phyloP scores from a whole-genome alignment of 1,140 invertebrate genomes.

The Drosophila nigrodunni region DNA sequence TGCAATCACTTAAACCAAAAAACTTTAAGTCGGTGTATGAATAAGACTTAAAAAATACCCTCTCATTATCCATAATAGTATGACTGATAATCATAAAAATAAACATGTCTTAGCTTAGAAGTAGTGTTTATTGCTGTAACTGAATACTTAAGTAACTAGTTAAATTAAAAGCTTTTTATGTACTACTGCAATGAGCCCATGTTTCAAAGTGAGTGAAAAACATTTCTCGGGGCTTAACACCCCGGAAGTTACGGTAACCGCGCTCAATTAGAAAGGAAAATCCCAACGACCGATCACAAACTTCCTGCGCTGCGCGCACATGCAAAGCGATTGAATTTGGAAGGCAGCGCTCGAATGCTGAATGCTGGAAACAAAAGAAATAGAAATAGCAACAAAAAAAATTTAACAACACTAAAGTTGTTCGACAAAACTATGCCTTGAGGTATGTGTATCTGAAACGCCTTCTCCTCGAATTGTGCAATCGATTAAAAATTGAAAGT shows the following conservation, averaged over 20 bases:
- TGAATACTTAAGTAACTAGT: neutral
- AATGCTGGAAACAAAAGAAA: slow-evolving; percentile 39
- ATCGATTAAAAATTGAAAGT: slow-evolving; percentile 50
- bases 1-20: too few species aligned
- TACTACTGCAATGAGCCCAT: neutral
- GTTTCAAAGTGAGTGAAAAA: neutral
- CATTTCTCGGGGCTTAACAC: slow-evolving; percentile 6
- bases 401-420: slow-evolving; percentile 41
- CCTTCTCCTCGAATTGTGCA: slow-evolving; percentile 53
- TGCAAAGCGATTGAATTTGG: slow-evolving; percentile 45
- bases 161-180: neutral
- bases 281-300: slow-evolving; percentile 24
- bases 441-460: slow-evolving; percentile 21
- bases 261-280: slow-evolving; percentile 60
- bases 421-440: slow-evolving; percentile 18
- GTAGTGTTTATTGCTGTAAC: neutral
- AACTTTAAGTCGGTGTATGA: too few species aligned
- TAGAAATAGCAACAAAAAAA: slow-evolving; percentile 31
- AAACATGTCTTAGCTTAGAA: neutral
- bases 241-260: slow-evolving; percentile 49
- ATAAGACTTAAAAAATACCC: too few species aligned
- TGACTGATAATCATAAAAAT: too few species aligned
- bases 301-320: slow-evolving; percentile 46
- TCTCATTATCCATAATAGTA: too few species aligned
- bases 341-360: slow-evolving; percentile 40